Base-by-base conservation (phyloP, 2,888 invertebrate species). In the Philopedon plagiatum region DNA sequence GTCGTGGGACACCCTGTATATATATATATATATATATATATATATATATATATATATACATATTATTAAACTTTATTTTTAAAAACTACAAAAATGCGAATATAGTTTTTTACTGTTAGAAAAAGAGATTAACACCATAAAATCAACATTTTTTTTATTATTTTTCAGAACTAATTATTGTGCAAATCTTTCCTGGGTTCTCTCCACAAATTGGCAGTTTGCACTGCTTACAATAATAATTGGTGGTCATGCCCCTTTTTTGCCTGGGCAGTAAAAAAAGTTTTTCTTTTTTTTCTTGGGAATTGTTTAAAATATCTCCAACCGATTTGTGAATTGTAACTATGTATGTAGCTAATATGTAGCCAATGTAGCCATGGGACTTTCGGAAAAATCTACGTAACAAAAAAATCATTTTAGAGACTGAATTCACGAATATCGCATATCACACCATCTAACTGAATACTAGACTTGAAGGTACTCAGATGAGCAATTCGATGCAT, bases 321-420 rank as follows among this genome's bases (percentile, higher is more conserved):
- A 26, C 26, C 26, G 26, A 26, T 26, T 26, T 26, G 7, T 3
- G 26, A 26, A 26, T 26, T 26, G 26, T 26, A 26, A 7, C 26
- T 5, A 26, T 26, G 26, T 26, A n/a, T 7, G 26, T 26, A 7
- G 26, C 26, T 5, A 26, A 26, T 5, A 26, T 7, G 3, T 26
- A 5, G 26, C 3, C 26, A n/a, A n/a, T n/a, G n/a, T n/a, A n/a
- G n/a, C n/a, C n/a, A n/a, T n/a, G n/a, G n/a, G n/a, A n/a, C n/a
- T n/a, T n/a, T n/a, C n/a, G n/a, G n/a, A n/a, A n/a, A n/a, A n/a
- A n/a, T n/a, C n/a, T n/a, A 26, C 3, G 26, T 26, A 26, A 26
- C 26, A 26, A 51, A 56, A 51, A 56, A 56, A 56, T 21, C 60
- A 21, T 11, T 60, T 60, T 60, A 60, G 62, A 18, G 46, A 23